Evolutionary conservation across 2,113 vertebrate genomes (phyloP), one percentile per base, ranked within the genome.

Genomic region (Tapirus terrestris): DNA sequence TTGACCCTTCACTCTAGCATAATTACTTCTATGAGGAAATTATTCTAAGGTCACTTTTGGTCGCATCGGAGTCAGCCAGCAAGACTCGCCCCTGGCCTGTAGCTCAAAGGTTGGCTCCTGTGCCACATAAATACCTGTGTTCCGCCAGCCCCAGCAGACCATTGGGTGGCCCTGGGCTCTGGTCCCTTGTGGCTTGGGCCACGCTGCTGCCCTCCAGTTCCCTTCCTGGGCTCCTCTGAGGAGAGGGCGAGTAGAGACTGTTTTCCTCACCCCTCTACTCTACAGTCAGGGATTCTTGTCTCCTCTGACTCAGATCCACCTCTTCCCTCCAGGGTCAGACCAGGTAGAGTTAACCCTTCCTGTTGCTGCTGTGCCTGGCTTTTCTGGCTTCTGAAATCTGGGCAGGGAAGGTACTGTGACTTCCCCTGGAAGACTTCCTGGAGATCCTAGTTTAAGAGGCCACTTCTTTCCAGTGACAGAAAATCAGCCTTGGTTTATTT

Each of bases 1-100:
- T 84, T 89, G 95, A 86, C 36, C 65, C 97, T 94, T 97, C 82
- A 83, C 60, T 88, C 61, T 81, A 72, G 51, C 25, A 14, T 91
- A 86, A 88, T 58, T 91, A 58, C 72, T 91, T 94, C 51, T 86
- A 53, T 70, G 67, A 91, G n/a, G 31, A 84, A 89, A 91, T 94
- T 36, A 91, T 96, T 94, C 3, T 73, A 61, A 95, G 94, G 75
- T 92, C 83, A 39, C n/a, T 76, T 87, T 86, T 58, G 73, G 61
- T 73, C 48, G 77, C 61, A 58, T 31, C 39, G 51, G 87, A 79
- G 86, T 87, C 82, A 95, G 72, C 85, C 61, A 33, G 75, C 45
- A 65, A 48, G 76, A 73, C 58, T 89, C 29, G 10, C 14, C 25
- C 36, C 21, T 48, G 17, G 60, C 58, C 89, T 81, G 33, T 76